Evolutionary conservation across 1,140 invertebrate species (phyloP).

Genomic region (Drosophila lacteicornis): DNA sequence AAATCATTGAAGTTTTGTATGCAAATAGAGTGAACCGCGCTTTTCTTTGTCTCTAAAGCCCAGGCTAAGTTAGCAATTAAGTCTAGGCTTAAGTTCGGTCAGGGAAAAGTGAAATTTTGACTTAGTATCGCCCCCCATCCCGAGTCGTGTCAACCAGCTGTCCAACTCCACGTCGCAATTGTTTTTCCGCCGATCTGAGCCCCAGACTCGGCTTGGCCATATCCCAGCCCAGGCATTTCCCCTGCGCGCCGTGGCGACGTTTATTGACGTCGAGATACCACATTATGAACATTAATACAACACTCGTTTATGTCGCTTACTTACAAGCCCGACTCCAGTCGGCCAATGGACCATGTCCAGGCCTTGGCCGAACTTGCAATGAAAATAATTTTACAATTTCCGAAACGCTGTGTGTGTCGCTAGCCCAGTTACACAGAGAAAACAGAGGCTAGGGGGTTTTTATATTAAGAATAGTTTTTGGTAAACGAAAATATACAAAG

Average conservation of each 20-base stretch:
- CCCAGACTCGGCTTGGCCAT: conserved; percentile 1
- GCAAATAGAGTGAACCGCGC: conserved; percentile 45
- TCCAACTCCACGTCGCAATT: conserved; percentile 57
- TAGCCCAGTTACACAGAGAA: conserved; percentile 12
- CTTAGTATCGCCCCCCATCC: conserved; percentile 15
- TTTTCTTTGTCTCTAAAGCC: conserved; percentile 30
- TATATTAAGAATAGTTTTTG: background rate
- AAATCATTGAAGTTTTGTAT: conserved; percentile 47
- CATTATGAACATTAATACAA: conserved; percentile 85
- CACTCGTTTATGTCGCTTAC: conserved; percentile 84
- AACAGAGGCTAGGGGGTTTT: too few relatives aligned
- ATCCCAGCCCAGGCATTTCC: conserved; percentile 13
- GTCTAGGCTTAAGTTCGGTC: conserved; percentile 17
- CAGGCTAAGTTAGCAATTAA: conserved; percentile 36
- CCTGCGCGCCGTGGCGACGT: conserved; percentile 62
- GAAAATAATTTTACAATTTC: conserved; percentile 83
- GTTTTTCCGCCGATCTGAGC: conserved; percentile 47
- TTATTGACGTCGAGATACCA: conserved; percentile 84
- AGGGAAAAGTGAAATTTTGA: conserved; percentile 18
- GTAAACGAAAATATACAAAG: too few relatives aligned
- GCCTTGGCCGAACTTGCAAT: conserved; percentile 52
- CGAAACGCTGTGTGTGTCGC: conserved; percentile 77
- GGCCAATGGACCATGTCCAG: conserved; percentile 43
- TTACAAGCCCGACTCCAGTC: conserved; percentile 62
- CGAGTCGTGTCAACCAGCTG: conserved; percentile 68